Evolutionary conservation across 2,888 invertebrate genomes (phyloP).

Genomic region (Hartigia nigra): DNA sequence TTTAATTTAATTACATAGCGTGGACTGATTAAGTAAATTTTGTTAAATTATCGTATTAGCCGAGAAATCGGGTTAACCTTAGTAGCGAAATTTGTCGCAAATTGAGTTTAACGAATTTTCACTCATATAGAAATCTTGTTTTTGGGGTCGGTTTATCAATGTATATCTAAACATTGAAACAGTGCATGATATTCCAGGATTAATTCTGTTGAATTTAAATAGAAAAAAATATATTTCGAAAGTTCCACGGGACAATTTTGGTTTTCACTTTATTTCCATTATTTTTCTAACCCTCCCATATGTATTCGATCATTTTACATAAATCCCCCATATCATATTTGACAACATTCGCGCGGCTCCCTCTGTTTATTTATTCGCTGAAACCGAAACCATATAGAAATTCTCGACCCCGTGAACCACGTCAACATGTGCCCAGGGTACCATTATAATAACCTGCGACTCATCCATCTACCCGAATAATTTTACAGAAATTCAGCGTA

Average conservation of each 20-base stretch:
- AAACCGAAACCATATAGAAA: neutral
- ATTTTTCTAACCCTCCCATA: neutral
- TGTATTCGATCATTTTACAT: neutral
- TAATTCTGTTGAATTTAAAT: neutral
- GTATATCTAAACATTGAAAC: neutral
- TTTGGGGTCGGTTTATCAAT: neutral
- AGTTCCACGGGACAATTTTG: neutral
- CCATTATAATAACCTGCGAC: neutral
- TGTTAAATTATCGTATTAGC: slow-evolving; percentile 11
- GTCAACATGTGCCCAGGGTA: neutral
- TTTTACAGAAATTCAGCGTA: neutral
- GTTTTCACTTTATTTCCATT: neutral
- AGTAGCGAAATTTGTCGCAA: neutral
- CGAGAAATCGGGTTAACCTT: neutral
- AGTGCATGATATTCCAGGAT: neutral
- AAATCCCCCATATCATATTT: neutral
- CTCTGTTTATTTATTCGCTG: neutral
- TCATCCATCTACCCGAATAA: slow-evolving; percentile 1
- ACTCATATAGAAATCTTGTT: neutral
- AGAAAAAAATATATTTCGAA: neutral
- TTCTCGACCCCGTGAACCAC: neutral
- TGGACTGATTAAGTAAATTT: slow-evolving; percentile 27
- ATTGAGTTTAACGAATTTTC: neutral
- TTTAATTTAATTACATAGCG: slow-evolving; percentile 27
- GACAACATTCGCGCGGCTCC: neutral